These are phyloP conservation scores for Solenopsis fugax DNA, from an alignment of 1,140 invertebrate species.

Conservation along the genomic window DNA sequence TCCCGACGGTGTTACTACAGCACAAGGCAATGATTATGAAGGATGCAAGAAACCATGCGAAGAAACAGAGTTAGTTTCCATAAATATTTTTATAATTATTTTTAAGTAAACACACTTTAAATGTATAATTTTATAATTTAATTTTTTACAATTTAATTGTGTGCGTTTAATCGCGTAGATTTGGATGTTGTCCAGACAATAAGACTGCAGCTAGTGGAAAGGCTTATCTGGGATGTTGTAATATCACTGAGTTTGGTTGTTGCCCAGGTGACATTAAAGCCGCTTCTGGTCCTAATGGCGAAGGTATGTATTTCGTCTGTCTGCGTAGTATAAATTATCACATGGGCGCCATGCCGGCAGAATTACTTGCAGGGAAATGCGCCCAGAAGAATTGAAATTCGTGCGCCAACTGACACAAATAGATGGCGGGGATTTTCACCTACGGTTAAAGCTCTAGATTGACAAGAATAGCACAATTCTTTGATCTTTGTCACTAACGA, in stretches of 20 bases:
- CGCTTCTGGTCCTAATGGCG: slow-evolving; percentile 89
- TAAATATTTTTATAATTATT: neutral
- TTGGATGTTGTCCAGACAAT: slow-evolving; percentile 91
- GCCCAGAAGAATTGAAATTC: no score
- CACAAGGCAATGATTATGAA: slow-evolving; percentile 93
- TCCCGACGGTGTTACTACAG: slow-evolving; percentile 92
- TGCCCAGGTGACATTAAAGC: slow-evolving; percentile 91
- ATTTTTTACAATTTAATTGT: neutral
- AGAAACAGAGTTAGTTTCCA: slow-evolving; percentile 87
- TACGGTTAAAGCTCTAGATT: no score
- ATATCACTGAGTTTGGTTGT: slow-evolving; percentile 90
- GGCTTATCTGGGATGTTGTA: slow-evolving; percentile 88
- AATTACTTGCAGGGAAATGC: no score
- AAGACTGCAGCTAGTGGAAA: slow-evolving; percentile 88
- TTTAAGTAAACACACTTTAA: neutral
- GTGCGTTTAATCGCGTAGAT: slow-evolving; percentile 77
- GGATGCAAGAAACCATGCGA: slow-evolving; percentile 92
- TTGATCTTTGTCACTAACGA: no score
- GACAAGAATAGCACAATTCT: no score
- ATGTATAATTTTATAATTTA: neutral
- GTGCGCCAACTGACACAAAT: no score
- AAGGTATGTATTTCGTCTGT: slow-evolving; percentile 84
- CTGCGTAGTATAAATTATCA: neutral
- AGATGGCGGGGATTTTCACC: no score
- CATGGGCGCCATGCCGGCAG: no score